Evolutionary conservation across 1,140 invertebrate species (phyloP).

Genomic region (Ganaspis sp.): DNA sequence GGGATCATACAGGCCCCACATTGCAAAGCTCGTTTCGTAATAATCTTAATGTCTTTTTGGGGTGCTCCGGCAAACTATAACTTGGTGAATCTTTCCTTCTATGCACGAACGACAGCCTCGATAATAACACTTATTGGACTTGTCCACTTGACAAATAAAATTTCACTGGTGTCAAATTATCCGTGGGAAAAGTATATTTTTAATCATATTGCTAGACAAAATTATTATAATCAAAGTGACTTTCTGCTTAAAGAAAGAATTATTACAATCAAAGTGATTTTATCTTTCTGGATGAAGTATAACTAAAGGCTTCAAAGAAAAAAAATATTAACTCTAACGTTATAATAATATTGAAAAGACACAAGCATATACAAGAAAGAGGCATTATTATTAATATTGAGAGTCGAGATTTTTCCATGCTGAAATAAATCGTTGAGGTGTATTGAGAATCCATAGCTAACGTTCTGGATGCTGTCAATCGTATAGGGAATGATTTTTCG

Average conservation of each 20-base stretch:
- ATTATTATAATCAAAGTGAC: too few relatives aligned
- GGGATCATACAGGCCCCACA: conserved; percentile 61
- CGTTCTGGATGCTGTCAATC: neutral
- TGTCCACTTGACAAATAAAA: conserved; percentile 64
- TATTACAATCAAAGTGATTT: too few relatives aligned
- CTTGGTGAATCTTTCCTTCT: conserved; percentile 51
- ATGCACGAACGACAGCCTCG: conserved; percentile 38
- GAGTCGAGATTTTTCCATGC: neutral
- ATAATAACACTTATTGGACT: conserved; percentile 44
- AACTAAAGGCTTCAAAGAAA: too few relatives aligned
- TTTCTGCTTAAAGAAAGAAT: too few relatives aligned
- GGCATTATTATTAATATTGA: too few relatives aligned
- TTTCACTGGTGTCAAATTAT: conserved; percentile 62
- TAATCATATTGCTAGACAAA: too few relatives aligned
- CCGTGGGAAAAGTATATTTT: conserved; percentile 59
- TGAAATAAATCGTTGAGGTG: neutral
- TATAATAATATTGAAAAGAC: too few relatives aligned
- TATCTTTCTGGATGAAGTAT: too few relatives aligned
- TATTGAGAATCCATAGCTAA: neutral
- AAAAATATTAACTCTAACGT: too few relatives aligned
- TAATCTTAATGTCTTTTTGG: conserved; percentile 76
- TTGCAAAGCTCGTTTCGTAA: conserved; percentile 66
- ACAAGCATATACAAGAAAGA: neutral
- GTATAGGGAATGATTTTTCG: neutral
- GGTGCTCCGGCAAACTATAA: conserved; percentile 57